These are phyloP conservation scores for Lithophane socia DNA, from an alignment of 2,888 invertebrate species.

Conservation along the genomic window DNA sequence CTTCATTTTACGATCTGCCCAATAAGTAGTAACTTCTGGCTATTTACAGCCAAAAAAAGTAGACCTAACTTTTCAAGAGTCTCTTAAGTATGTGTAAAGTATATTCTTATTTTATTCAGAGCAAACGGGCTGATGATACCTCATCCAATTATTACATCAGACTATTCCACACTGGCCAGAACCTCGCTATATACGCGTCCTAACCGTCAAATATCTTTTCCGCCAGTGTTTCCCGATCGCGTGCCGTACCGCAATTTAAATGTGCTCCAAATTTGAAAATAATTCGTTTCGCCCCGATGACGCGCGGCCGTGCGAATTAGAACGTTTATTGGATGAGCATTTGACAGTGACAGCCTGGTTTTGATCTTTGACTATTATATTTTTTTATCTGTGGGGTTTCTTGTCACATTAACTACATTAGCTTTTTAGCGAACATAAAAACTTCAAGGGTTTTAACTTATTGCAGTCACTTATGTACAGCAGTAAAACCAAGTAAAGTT, in stretches of 20 bases:
- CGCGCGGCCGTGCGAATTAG: conserved; percentile 75
- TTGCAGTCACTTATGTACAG: neutral
- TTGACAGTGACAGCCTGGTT: conserved; percentile 62
- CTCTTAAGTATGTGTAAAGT: no score
- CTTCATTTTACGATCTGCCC: neutral
- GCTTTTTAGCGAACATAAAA: neutral
- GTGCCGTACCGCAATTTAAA: conserved; percentile 89
- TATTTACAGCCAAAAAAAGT: neutral
- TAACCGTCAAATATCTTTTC: conserved; percentile 80
- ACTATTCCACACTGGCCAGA: neutral
- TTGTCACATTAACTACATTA: neutral
- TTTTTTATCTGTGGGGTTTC: conserved; percentile 11
- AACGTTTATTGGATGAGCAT: conserved; percentile 72
- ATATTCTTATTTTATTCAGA: neutral
- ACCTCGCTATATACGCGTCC: conserved; percentile 47
- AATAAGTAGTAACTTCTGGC: neutral
- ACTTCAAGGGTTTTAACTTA: neutral
- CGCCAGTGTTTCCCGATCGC: conserved; percentile 85
- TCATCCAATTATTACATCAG: conserved; percentile 31
- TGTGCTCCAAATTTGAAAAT: conserved; percentile 90
- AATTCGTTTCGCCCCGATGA: conserved; percentile 80
- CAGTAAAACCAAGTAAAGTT: neutral
- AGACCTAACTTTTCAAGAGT: neutral
- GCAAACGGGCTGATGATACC: conserved; percentile 10
- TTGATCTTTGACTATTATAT: conserved; percentile 28